Base-by-base conservation (phyloP, 1,140 invertebrate genomes). In the Philopotamus ludificatus region DNA sequence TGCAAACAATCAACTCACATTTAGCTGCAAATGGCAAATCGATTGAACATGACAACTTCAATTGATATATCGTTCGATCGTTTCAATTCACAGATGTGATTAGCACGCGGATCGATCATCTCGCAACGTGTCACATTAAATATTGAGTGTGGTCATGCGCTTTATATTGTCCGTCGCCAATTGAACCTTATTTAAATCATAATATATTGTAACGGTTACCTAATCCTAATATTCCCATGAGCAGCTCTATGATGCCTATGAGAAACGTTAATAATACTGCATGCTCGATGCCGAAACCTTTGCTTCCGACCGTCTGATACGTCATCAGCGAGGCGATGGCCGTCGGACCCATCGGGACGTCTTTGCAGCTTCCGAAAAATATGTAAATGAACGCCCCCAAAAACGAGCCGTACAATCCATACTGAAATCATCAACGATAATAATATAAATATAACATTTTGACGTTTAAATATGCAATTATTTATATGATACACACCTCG, bases 331-430 rank as follows among this genome's bases (percentile, higher is more conserved):
- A 89, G 54, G 90, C 86, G 41, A 94, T 92, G 20, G 93, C 92
- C 1, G 90, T 93, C 1, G 92, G 92, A 12, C 92, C 92, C 69
- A 94, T 85, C 1, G 93, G 93, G 28, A 96, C 88, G 74, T 95
- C 93, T 74, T 93, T 92, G 72, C 92, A 94, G 25, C 90, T 94
- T 41, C 95, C 95, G 65, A 98, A 82, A 44, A 97, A 79, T 65
- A 93, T 90, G 80, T 98, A 98, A 45, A 96, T 83, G 74, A 97
- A 91, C 74, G 89, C 89, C 25, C 94, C 93, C 72, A 97, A 77
- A 77, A 97, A 97, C 0, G 93, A 93, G 18, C 91, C 89, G 75
- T 97, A 97, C 0, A 97, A 81, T 49, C 94, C 95, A 76, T 92
- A 89, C 87, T 94, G 82, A 12, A 77, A 61, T 60, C 50, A 65